Conservation (phyloP, 2,113 vertebrate genomes). For the Phyllopteryx taeniolatus region DNA sequence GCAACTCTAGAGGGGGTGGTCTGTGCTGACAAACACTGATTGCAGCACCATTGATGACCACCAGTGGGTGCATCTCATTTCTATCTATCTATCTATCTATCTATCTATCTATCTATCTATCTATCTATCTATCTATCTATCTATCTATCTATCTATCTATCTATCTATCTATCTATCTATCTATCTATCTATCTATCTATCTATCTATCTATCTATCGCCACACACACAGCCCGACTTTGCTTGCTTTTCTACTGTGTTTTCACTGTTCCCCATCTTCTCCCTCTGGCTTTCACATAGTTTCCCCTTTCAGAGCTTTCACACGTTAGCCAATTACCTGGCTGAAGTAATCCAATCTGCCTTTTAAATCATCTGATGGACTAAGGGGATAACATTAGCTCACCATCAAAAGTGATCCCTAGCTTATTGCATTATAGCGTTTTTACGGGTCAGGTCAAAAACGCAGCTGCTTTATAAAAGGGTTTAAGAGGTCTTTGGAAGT, state of each 20-base stretch:
- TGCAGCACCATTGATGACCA: too few species aligned
- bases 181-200: constrained; percentile 12
- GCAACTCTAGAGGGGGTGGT: too few species aligned
- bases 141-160: too few species aligned
- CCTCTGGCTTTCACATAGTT: background rate
- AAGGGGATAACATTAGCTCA: constrained; percentile 54
- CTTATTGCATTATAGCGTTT: constrained; percentile 67
- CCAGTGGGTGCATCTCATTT: too few species aligned
- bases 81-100: too few species aligned
- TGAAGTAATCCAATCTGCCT: constrained; percentile 60
- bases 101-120: too few species aligned
- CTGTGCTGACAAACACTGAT: too few species aligned
- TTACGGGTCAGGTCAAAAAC: constrained; percentile 65
- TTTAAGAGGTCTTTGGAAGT: constrained; percentile 5
- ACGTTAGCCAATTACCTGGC: constrained; percentile 64
- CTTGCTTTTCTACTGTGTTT: background rate
- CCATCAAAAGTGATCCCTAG: constrained; percentile 52
- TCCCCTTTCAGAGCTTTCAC: constrained; percentile 32
- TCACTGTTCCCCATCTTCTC: constrained; percentile 6
- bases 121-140: too few species aligned
- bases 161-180: too few species aligned
- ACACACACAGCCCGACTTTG: too few species aligned
- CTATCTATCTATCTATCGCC: constrained; percentile 4
- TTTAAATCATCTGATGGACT: constrained; percentile 59
- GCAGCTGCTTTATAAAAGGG: constrained; percentile 61